Conservation (phyloP, 2,113 vertebrate genomes). For the Sapayoa aenigma region DNA sequence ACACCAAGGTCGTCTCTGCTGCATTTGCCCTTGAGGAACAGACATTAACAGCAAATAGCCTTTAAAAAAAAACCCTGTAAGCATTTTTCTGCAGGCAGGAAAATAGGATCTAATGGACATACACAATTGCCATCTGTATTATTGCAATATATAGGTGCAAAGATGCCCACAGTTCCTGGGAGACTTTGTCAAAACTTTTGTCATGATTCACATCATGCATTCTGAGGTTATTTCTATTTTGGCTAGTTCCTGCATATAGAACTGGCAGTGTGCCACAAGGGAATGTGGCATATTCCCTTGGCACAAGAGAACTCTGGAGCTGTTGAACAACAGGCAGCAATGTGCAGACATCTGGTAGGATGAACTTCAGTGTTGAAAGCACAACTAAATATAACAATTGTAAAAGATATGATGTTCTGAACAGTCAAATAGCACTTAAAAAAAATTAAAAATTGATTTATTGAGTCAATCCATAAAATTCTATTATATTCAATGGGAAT, state of each 20-base stretch:
- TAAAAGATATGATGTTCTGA: background rate
- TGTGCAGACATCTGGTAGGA: background rate
- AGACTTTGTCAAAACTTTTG: background rate
- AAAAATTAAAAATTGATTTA: background rate
- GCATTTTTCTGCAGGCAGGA: background rate
- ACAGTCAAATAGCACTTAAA: background rate
- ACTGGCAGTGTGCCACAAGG: background rate
- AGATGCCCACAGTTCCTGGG: background rate
- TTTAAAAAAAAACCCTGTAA: background rate
- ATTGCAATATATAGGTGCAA: background rate
- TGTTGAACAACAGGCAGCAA: background rate
- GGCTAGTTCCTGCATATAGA: background rate
- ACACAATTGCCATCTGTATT: background rate
- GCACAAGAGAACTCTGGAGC: background rate
- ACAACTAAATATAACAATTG: background rate
- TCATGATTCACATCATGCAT: background rate
- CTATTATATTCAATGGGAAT: background rate
- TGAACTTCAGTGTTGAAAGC: background rate
- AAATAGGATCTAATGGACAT: background rate
- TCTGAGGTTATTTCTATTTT: background rate
- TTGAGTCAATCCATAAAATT: background rate
- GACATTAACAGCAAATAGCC: background rate
- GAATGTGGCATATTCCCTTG: background rate
- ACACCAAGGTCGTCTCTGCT: background rate
- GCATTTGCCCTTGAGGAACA: background rate